Percentiles rank a stretch among this genome's conserved stretches.
phyloP scores from a whole-genome alignment of 2,113 vertebrate genomes.

The Actinemys pallida region DNA sequence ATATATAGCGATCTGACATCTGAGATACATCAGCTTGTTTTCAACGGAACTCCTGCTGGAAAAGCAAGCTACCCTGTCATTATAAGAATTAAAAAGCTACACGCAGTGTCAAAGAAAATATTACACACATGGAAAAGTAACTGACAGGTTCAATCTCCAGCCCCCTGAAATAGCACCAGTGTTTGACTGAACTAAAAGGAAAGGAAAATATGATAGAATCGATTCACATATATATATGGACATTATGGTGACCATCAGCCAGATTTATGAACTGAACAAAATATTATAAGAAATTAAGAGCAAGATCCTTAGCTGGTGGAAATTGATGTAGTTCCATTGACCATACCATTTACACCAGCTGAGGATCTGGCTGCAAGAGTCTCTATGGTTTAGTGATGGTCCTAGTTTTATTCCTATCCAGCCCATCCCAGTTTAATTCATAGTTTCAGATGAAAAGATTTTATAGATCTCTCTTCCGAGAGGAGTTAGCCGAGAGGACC shows the following conservation, averaged over 20 bases:
- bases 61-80: constrained; percentile 60
- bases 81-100: constrained; percentile 56
- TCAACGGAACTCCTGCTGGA: constrained; percentile 60
- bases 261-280: neutral
- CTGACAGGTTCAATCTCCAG: constrained; percentile 19
- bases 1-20: constrained; percentile 68
- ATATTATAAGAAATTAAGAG: neutral
- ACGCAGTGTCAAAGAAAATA: constrained; percentile 10
- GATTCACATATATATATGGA: neutral
- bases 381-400: neutral
- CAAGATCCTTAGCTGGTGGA: neutral
- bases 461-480: constrained; percentile 57
- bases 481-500: constrained; percentile 52
- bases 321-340: neutral
- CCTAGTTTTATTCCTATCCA: constrained; percentile 24
- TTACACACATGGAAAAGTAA: neutral
- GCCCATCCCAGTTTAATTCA: constrained; percentile 51
- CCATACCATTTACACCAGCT: neutral
- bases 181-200: neutral
- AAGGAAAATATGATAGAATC: constrained; percentile 16
- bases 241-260: neutral
- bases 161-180: neutral
- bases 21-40: constrained; percentile 65
- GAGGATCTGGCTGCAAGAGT: neutral
- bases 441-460: constrained; percentile 65